Percentiles rank a stretch among this genome's conserved stretches.
Conservation (phyloP, 2,797 vertebrate genomes). For the Pangasius mekongensis region DNA sequence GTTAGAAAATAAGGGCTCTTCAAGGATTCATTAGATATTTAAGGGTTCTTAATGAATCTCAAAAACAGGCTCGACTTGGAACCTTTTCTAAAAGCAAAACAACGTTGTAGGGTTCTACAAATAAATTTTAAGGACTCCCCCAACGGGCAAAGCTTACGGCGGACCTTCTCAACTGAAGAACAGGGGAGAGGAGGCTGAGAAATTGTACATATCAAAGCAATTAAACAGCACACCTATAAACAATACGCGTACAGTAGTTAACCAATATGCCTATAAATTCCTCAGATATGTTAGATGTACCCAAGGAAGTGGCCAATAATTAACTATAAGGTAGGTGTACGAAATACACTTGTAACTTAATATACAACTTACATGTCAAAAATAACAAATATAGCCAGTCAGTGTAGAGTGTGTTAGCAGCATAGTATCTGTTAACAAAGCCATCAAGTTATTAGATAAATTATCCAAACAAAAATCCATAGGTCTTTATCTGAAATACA, state of each 20-base stretch:
- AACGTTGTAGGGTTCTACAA: neutral
- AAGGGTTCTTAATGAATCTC: neutral
- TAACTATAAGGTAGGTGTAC: neutral
- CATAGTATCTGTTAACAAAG: neutral
- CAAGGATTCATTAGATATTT: neutral
- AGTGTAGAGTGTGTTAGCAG: neutral
- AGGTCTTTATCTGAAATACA: neutral
- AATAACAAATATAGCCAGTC: neutral
- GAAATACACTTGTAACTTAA: neutral
- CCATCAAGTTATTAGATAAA: neutral
- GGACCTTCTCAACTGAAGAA: neutral
- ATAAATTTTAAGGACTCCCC: neutral
- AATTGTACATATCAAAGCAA: neutral
- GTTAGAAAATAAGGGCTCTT: neutral
- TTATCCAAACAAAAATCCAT: neutral
- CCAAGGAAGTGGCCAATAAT: neutral
- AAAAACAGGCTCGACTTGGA: neutral
- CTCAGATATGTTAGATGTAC: neutral
- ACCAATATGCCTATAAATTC: too few relatives aligned
- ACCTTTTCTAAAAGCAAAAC: slow-evolving; percentile 12
- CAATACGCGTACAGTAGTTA: neutral
- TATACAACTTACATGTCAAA: neutral
- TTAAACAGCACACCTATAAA: neutral
- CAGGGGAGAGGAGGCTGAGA: neutral
- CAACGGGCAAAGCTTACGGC: neutral